phyloP scores from a whole-genome alignment of 2,888 invertebrate species.

The Dioctria rufipes region DNA sequence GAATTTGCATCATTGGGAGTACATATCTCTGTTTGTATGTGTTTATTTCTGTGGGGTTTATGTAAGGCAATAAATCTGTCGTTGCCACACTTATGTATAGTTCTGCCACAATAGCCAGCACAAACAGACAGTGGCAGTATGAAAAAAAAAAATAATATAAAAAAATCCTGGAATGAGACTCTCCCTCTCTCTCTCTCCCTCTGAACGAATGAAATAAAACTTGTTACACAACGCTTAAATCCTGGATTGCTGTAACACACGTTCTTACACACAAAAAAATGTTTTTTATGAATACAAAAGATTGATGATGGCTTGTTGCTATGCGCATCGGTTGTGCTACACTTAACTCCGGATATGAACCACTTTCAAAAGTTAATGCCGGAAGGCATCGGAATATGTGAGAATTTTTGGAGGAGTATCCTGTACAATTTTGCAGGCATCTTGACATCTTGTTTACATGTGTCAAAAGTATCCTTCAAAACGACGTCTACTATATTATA shows the following conservation, averaged over 20 bases:
- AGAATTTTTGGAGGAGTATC: constrained; percentile 17
- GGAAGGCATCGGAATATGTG: not conserved
- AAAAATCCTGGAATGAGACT: constrained; percentile 20
- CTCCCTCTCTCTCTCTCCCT: constrained; percentile 19
- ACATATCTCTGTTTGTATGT: not conserved
- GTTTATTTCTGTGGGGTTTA: constrained; percentile 21
- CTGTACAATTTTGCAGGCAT: constrained; percentile 16
- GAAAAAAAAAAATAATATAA: not conserved
- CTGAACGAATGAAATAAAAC: constrained; percentile 14
- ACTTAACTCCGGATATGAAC: constrained; percentile 6
- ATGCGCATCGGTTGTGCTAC: not conserved
- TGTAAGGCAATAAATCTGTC: constrained; percentile 42
- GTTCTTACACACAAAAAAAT: not conserved
- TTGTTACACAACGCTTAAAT: constrained; percentile 41
- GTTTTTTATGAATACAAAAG: constrained; percentile 25
- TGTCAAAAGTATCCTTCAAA: constrained; percentile 30
- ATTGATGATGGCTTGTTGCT: constrained; percentile 49
- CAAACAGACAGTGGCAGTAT: constrained; percentile 2
- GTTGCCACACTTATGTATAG: constrained; percentile 34
- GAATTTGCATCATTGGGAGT: constrained; percentile 34
- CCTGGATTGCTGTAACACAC: not conserved
- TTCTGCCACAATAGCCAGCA: constrained; percentile 8
- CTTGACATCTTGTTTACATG: constrained; percentile 37
- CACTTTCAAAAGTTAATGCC: constrained; percentile 19
- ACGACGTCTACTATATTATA: not conserved